These are phyloP conservation scores for Acyrthosiphon pisum DNA, from an alignment of 1,140 invertebrate genomes.

Conservation along the genomic window DNA sequence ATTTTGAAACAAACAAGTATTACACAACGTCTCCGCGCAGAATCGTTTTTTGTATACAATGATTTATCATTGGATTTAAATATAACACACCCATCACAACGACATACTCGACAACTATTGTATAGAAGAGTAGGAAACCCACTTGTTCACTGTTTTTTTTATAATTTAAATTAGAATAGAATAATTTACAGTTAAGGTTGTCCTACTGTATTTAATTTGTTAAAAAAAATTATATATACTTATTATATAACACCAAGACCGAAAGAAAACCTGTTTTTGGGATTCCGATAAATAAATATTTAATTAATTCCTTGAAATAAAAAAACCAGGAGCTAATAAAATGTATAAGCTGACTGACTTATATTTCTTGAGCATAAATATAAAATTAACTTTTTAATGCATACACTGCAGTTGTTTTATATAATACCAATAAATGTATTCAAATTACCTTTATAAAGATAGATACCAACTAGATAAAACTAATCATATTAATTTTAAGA, in stretches of 20 bases:
- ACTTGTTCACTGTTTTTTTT: too few species aligned
- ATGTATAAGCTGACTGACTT: neutral
- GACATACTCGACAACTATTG: too few species aligned
- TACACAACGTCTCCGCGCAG: too few species aligned
- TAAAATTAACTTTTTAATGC: neutral
- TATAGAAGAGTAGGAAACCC: too few species aligned
- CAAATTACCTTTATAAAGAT: neutral
- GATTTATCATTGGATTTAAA: too few species aligned
- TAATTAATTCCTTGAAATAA: too few species aligned
- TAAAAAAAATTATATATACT: neutral
- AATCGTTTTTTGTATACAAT: too few species aligned
- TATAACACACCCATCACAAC: too few species aligned
- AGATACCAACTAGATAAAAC: neutral
- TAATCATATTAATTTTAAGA: too few species aligned
- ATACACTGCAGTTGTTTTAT: neutral
- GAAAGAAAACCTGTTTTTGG: neutral
- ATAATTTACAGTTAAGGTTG: neutral
- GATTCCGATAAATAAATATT: neutral
- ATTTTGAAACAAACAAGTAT: too few species aligned
- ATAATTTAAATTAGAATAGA: too few species aligned
- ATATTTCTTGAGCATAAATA: neutral
- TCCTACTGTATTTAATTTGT: neutral
- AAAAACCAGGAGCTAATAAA: too few species aligned
- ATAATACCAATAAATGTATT: neutral
- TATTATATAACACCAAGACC: neutral